Percentiles rank a stretch among this genome's conserved stretches.
Evolutionary conservation across 2,113 vertebrate species (phyloP).

Genomic region (Erpornis zantholeuca): DNA sequence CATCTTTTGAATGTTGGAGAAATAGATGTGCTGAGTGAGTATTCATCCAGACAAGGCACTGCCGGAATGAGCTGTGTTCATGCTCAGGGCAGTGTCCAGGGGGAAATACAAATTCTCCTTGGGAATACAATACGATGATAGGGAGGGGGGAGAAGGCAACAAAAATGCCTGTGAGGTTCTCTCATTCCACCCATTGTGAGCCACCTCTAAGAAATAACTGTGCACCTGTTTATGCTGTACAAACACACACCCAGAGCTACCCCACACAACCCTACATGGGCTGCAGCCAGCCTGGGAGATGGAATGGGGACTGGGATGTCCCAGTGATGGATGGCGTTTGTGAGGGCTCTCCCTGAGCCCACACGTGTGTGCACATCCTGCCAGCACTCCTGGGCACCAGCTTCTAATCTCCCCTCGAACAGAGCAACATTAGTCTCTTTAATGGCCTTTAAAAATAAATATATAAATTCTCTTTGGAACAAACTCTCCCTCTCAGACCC

Average conservation of each 20-base stretch:
- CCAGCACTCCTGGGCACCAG: neutral
- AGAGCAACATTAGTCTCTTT: neutral
- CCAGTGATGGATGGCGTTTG: accelerated
- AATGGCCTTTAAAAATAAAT: neutral
- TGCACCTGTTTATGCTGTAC: neutral
- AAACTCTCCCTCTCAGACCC: neutral
- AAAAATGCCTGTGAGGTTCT: neutral
- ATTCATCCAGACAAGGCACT: neutral
- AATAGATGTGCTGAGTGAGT: neutral
- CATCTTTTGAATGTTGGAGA: neutral
- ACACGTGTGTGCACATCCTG: neutral
- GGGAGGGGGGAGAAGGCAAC: no score
- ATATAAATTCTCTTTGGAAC: neutral
- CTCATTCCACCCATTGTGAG: neutral
- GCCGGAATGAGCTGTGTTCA: neutral
- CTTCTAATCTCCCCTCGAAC: neutral
- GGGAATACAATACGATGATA: accelerated
- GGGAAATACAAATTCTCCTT: neutral
- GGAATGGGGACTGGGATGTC: neutral
- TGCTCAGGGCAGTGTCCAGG: neutral
- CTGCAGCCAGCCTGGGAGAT: neutral
- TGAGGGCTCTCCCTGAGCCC: neutral
- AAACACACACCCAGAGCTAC: neutral
- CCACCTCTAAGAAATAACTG: neutral
- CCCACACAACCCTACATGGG: accelerated